Evolutionary conservation across 2,888 invertebrate genomes (phyloP), one percentile per base, ranked within the genome.

Genomic region (Drosophila subquinaria): DNA sequence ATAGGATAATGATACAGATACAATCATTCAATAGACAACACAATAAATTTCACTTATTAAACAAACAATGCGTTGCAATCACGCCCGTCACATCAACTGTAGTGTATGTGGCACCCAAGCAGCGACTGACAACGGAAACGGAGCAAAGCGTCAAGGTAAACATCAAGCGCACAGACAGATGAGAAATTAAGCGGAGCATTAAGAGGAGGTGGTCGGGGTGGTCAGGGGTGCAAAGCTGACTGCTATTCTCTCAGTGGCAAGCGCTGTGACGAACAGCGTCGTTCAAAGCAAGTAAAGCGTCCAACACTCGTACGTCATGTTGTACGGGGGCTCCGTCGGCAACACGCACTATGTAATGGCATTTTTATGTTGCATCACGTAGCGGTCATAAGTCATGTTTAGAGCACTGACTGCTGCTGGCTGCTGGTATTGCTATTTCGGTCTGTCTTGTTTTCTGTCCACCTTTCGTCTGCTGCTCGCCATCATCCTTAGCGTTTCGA

Each of bases 341-440:
- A 82, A 80, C 76, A 78, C 88, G 85, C 82, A 83, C 82, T 79
- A 82, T 85, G 81, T 88, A 90, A 86, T 88, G 84, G 86, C 86
- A 90, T 90, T 91, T 91, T 91, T 90, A 91, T 91, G 91, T 91
- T 91, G 90, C 90, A 91, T 91, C 91, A 91, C 91, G 91, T 91
- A 90, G 76, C 79, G 91, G 90, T 91, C 91, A 91, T 91, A 91
- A 91, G 91, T 91, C 91, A 91, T 91, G 91, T 91, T 91, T 90
- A 88, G 86, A 88, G 87, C 87, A 83, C 87, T 91, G 91, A 90
- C 90, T 90, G 88, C 81, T 82, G 74, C 57, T 68, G 57, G 88
- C 81, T 82, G 74, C 57, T 68, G 57, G 55, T 64, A 51, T 36
- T 73, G 66, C 66, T 63, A 47, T 74, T 60, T 40, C 63, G 64